Conservation (phyloP, 2,797 vertebrate genomes). For the Etheostoma nigrum region DNA sequence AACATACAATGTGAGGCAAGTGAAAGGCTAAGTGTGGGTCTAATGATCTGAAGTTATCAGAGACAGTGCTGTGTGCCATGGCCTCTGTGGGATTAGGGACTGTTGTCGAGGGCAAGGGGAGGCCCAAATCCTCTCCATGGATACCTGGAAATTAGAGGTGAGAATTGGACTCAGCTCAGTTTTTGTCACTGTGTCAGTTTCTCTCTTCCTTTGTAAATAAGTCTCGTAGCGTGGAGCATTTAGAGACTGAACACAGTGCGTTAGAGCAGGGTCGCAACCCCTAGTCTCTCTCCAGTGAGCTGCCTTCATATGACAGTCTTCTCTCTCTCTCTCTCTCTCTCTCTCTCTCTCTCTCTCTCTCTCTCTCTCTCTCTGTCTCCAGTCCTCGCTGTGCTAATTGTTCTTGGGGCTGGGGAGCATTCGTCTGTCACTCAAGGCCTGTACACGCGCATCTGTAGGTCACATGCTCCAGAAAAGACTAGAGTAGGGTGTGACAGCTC, state of each 20-base stretch:
- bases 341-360: conserved; percentile 22
- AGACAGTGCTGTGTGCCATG: neutral
- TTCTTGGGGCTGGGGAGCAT: conserved; percentile 43
- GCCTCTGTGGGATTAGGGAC: neutral
- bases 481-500: conserved; percentile 46
- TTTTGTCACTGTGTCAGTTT: conserved; percentile 11
- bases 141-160: conserved; percentile 54
- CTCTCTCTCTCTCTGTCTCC: conserved; percentile 23
- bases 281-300: conserved; percentile 62
- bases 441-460: conserved; percentile 41
- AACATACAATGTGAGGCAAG: conserved; percentile 22
- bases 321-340: neutral
- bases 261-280: conserved; percentile 46
- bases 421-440: conserved; percentile 59
- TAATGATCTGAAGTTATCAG: conserved; percentile 52
- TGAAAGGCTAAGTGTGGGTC: conserved; percentile 37
- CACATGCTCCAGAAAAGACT: conserved; percentile 45
- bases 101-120: conserved; percentile 37
- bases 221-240: conserved; percentile 26
- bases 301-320: conserved; percentile 41
- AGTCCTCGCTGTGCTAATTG: conserved; percentile 58
- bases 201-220: conserved; percentile 29
- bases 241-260: conserved; percentile 34
- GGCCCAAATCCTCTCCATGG: conserved; percentile 36
- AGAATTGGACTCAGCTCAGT: conserved; percentile 41